Base-by-base conservation (phyloP, 2,113 vertebrate species). In the Condylura cristata region DNA sequence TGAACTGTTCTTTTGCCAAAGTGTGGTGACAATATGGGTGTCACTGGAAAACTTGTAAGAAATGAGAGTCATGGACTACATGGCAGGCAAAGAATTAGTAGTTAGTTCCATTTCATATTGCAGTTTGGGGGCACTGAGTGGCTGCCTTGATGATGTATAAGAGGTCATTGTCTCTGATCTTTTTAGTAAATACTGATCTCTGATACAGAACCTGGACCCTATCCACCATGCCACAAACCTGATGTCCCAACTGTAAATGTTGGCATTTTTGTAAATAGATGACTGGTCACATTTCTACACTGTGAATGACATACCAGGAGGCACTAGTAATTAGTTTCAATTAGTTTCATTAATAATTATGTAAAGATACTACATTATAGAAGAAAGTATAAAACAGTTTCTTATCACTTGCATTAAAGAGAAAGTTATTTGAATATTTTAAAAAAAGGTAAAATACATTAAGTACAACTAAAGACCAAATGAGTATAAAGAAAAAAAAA, bases 11-110 rank as follows among this genome's bases (percentile, higher is more conserved):
- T 34, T 58, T 71, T 66, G 28, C 71, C n/a, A 78, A 74, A 46
- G 20, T 30, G 6, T 30, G 61, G 0, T 44, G 7, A 39, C 9
- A 24, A 2, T 14, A 32, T 17, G 0, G 14, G 3, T 37, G 13
- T 18, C 28, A 53, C 24, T 48, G 28, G 39, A 12, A 72, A 86
- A 13, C 34, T 86, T 66, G 4, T 56, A 79, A 70, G 28, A 85
- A 89, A 78, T 89, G 14, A 70, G 14, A 37, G 39, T 48, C 17
- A 44, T 1, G 3, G n/a, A 12, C 34, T 9, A 0, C 83, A 20
- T 41, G 8, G 58, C 65, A 68, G 6, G 41, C 32, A 20, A 22
- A 68, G 30, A 65, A 32, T 58, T 71, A 72, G 37, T 93, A 51
- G 46, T 13, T 61, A n/a, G n/a, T n/a, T n/a, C n/a, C n/a, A n/a